A percentile compares a stretch with the other conserved stretches of the same genome.
Conservation (phyloP, 2,888 invertebrate genomes). For the Fissipunctia ypsillon region DNA sequence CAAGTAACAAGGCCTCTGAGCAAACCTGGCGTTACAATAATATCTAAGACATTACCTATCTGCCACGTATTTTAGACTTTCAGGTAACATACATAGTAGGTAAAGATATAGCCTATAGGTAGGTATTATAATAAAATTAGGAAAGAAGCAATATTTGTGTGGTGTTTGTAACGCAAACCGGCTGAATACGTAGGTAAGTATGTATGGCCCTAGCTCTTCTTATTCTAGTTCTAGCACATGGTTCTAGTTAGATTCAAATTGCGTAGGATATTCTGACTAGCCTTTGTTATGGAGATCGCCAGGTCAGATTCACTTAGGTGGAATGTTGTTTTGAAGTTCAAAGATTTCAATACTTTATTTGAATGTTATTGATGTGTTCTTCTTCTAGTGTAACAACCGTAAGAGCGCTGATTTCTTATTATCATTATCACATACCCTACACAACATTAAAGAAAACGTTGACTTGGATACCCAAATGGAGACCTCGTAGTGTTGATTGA, state of each 20-base stretch:
- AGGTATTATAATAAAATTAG: background rate
- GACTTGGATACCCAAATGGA: background rate
- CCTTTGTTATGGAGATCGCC: conserved; percentile 1
- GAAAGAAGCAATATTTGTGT: background rate
- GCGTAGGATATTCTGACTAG: background rate
- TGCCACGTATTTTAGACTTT: conserved; percentile 2
- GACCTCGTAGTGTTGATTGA: background rate
- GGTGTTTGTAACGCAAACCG: conserved; percentile 1
- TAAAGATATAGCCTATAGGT: background rate
- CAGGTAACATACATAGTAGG: background rate
- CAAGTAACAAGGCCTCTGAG: conserved; percentile 1
- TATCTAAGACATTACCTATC: background rate
- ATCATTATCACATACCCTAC: background rate
- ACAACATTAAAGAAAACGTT: background rate
- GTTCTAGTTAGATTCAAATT: background rate
- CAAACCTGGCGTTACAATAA: background rate
- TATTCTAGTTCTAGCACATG: background rate
- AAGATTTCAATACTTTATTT: conserved; percentile 8
- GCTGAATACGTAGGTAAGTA: background rate
- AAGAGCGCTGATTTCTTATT: conserved; percentile 8
- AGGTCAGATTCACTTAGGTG: background rate
- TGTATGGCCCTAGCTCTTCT: background rate
- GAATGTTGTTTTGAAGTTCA: conserved; percentile 20
- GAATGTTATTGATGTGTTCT: conserved; percentile 8
- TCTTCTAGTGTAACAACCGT: background rate